A percentile compares a stretch with the other conserved stretches of the same genome.
Evolutionary conservation across 2,113 vertebrate genomes (phyloP).

Genomic region (Labeo rohita): DNA sequence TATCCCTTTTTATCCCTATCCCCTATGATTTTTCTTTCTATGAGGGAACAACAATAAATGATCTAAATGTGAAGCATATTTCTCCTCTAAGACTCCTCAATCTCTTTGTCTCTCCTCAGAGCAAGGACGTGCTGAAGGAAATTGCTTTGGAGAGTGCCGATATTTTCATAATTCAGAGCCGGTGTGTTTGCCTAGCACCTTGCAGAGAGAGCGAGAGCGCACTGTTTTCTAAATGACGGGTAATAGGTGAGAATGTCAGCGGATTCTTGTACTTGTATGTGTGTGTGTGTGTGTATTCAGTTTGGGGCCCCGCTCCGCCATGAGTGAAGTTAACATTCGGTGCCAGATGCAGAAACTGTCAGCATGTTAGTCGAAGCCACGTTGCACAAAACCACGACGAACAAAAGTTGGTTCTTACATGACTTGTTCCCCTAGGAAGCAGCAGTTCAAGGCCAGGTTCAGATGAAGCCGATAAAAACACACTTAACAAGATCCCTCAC

Average conservation of each 20-base stretch:
- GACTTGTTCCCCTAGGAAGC: conserved; percentile 35
- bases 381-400: conserved; percentile 39
- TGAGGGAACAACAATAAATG: not conserved
- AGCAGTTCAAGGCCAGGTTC: conserved; percentile 40
- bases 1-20: not conserved
- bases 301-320: conserved; percentile 32
- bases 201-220: conserved; percentile 63
- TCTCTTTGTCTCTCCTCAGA: conserved; percentile 29
- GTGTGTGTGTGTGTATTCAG: not conserved
- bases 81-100: conserved; percentile 20
- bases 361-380: conserved; percentile 48
- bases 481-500: conserved; percentile 35
- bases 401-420: conserved; percentile 58
- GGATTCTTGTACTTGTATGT: conserved; percentile 51
- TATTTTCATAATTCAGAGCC: conserved; percentile 66
- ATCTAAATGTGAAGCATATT: not conserved
- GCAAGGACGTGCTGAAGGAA: conserved; percentile 57
- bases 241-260: conserved; percentile 65
- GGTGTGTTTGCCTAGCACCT: conserved; percentile 71
- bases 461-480: conserved; percentile 44
- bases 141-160: conserved; percentile 58
- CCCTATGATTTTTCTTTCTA: not conserved
- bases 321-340: conserved; percentile 52
- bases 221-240: conserved; percentile 70
- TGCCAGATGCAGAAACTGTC: conserved; percentile 59